These are phyloP conservation scores for Acleris emargana DNA, from an alignment of 2,888 invertebrate genomes.

Conservation along the genomic window DNA sequence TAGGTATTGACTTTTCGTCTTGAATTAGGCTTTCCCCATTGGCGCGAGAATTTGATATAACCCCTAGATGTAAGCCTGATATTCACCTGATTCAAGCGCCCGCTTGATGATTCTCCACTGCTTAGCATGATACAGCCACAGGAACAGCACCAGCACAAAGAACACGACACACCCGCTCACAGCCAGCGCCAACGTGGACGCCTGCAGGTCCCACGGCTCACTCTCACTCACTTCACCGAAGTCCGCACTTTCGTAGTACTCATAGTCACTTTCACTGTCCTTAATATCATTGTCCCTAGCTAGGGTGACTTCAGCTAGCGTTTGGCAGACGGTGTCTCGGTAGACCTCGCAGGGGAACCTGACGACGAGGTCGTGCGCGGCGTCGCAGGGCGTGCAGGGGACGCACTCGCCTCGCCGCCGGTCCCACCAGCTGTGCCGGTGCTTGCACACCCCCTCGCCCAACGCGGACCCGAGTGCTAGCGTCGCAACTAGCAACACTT, in stretches of 20 bases:
- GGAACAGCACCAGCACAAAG: constrained; percentile 90
- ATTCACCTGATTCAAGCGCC: constrained; percentile 90
- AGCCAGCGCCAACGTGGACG: constrained; percentile 88
- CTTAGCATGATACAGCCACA: constrained; percentile 90
- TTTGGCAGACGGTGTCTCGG: constrained; percentile 89
- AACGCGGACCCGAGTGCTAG: constrained; percentile 65
- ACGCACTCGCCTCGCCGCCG: constrained; percentile 85
- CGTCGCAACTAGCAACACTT: constrained; percentile 72
- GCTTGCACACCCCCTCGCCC: constrained; percentile 68
- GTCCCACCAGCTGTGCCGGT: constrained; percentile 88
- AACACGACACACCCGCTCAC: constrained; percentile 91
- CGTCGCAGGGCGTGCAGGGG: constrained; percentile 88
- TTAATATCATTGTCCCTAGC: constrained; percentile 54
- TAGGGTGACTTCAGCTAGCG: constrained; percentile 79
- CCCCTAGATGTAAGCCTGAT: not conserved
- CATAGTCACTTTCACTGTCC: constrained; percentile 61
- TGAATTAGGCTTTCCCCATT: too few relatives aligned
- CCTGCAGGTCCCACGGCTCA: constrained; percentile 89
- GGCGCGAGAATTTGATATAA: too few relatives aligned
- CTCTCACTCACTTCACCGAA: constrained; percentile 73
- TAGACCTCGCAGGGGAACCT: constrained; percentile 89
- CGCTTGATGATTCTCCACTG: constrained; percentile 92
- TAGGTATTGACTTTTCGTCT: too few relatives aligned
- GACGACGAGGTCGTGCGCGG: constrained; percentile 83
- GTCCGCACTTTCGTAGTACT: constrained; percentile 74